phyloP scores from a whole-genome alignment of 2,113 vertebrate genomes.

The Alligator mississippiensis region DNA sequence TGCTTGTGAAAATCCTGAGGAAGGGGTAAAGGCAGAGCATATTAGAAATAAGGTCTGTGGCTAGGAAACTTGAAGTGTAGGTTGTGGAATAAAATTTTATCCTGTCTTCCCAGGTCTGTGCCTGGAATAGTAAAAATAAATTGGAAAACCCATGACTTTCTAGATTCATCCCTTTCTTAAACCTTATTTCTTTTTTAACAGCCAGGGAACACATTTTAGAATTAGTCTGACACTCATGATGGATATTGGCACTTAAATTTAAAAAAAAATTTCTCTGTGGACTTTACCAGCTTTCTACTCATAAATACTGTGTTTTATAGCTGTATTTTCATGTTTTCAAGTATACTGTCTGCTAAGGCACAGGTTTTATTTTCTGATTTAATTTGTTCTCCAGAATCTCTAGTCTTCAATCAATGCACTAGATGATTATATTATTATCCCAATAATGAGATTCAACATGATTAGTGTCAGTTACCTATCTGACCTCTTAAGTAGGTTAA shows the following conservation, averaged over 20 bases:
- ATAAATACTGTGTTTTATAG: background rate
- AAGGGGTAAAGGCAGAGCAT: background rate
- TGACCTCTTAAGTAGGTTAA: constrained; percentile 74
- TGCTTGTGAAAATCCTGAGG: background rate
- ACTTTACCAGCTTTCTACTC: background rate
- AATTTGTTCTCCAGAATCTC: constrained; percentile 34
- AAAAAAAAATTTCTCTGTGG: background rate
- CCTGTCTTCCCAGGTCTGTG: background rate
- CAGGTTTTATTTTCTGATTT: constrained; percentile 41
- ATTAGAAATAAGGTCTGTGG: background rate
- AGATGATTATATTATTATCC: constrained; percentile 68
- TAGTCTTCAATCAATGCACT: constrained; percentile 38
- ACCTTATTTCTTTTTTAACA: background rate
- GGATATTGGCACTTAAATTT: background rate
- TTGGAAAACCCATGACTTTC: background rate
- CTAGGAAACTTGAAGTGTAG: background rate
- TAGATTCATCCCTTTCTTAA: background rate
- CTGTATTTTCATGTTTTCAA: background rate
- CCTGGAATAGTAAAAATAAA: background rate
- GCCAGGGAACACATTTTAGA: accelerated
- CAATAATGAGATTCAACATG: constrained; percentile 67
- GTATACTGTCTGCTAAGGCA: background rate
- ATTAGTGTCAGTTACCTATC: constrained; percentile 64
- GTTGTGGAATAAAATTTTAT: background rate
- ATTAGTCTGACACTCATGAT: background rate